Conservation (phyloP, 2,113 vertebrate species). For the Baryphthengus martii region DNA sequence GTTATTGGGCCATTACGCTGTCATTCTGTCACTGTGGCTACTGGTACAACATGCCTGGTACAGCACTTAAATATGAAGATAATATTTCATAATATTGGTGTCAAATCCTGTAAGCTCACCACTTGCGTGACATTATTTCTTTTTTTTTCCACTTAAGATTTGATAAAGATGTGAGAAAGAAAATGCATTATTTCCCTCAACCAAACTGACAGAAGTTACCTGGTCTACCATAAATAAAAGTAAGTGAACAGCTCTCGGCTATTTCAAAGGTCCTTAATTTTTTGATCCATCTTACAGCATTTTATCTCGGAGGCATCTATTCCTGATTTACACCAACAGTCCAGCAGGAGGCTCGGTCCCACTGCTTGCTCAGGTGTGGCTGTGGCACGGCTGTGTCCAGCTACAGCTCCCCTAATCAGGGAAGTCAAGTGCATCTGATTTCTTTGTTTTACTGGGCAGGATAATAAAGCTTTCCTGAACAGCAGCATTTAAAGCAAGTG, state of each 20-base stretch:
- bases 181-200: not conserved
- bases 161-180: not conserved
- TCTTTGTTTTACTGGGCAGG: conserved; percentile 51
- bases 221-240: not conserved
- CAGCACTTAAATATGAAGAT: not conserved
- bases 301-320: not conserved
- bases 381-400: not conserved
- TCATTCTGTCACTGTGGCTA: not conserved
- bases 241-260: not conserved
- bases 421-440: conserved; percentile 1
- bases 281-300: not conserved
- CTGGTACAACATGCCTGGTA: not conserved
- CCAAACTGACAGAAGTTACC: not conserved
- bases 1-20: not conserved
- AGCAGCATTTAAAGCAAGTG: conserved; percentile 67
- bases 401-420: not conserved
- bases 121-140: not conserved
- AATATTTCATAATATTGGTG: not conserved
- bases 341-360: not conserved
- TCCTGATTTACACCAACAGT: not conserved
- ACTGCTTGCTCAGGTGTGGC: not conserved
- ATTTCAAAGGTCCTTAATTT: not conserved
- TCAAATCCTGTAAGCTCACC: not conserved
- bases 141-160: not conserved
- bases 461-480: conserved; percentile 50